Conservation (phyloP, 2,888 invertebrate species). For the Cephus nigrinus region DNA sequence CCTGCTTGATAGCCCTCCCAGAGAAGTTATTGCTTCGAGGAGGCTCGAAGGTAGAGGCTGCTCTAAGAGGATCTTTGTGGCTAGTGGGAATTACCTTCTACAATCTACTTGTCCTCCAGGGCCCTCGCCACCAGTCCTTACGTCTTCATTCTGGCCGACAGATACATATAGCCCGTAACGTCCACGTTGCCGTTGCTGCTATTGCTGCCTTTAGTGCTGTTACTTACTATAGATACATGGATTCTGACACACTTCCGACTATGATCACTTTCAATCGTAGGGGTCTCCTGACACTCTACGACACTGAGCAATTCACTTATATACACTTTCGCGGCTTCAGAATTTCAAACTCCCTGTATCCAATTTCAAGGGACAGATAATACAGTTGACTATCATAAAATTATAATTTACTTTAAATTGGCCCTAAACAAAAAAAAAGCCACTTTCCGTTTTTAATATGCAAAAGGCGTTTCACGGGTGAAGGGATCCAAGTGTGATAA, state of each 20-base stretch:
- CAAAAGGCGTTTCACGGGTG: too few relatives aligned
- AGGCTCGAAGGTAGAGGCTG: neutral
- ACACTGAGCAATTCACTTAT: neutral
- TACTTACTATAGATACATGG: neutral
- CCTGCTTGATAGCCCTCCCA: neutral
- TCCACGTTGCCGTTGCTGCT: neutral
- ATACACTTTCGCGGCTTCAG: neutral
- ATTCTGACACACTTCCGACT: neutral
- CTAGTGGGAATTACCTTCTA: neutral
- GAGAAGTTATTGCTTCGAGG: slow-evolving; percentile 5
- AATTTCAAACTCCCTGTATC: too few relatives aligned
- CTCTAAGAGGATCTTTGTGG: neutral
- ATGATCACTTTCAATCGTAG: neutral
- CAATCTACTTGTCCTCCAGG: neutral
- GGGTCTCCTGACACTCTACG: neutral
- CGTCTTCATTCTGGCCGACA: slow-evolving; percentile 6
- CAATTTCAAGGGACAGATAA: neutral
- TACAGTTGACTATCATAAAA: neutral
- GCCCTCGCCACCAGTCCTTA: slow-evolving; percentile 3
- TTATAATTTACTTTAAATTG: neutral
- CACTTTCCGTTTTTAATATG: neutral
- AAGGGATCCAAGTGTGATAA: neutral
- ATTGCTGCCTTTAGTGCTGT: neutral
- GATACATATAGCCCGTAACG: neutral
- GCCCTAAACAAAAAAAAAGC: neutral